Percentiles rank a stretch among this genome's conserved stretches.
phyloP scores from a whole-genome alignment of 2,797 vertebrate genomes.

The Pseudochaenichthys georgianus region DNA sequence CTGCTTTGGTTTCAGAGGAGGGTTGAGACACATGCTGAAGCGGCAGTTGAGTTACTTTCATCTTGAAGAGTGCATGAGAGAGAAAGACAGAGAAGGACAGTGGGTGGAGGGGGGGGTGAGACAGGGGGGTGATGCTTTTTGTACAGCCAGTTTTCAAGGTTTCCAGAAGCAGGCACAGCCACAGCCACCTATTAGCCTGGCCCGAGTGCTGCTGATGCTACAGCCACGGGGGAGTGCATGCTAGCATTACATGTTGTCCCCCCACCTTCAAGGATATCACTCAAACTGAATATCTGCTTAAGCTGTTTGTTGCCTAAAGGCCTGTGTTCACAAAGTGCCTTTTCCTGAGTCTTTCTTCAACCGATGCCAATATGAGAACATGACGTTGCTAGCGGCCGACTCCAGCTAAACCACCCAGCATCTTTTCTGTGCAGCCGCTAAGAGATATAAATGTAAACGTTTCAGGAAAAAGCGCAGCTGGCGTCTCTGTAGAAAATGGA shows the following conservation, averaged over 20 bases:
- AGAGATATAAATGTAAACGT: no score
- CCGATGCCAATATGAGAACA: no score
- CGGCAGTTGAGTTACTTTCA: constrained; percentile 76
- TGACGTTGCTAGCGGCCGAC: no score
- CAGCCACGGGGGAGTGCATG: constrained; percentile 70
- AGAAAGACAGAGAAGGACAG: constrained; percentile 61
- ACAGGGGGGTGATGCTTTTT: constrained; percentile 72
- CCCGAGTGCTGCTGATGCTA: constrained; percentile 68
- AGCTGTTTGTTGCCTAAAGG: constrained; percentile 16
- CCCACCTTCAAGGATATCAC: neutral
- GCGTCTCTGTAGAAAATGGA: no score
- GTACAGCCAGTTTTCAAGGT: constrained; percentile 82
- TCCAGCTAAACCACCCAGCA: no score
- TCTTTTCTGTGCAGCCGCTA: no score
- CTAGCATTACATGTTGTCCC: constrained; percentile 51
- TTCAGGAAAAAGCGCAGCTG: no score
- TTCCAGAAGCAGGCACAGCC: constrained; percentile 88
- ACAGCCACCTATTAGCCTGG: constrained; percentile 74
- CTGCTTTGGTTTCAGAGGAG: constrained; percentile 69
- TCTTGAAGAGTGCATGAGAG: constrained; percentile 78
- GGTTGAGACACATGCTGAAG: constrained; percentile 84
- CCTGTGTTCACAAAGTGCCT: no score
- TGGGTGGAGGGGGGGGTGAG: constrained; percentile 72
- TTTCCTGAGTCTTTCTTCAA: no score
- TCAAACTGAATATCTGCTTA: constrained; percentile 15